Evolutionary conservation across 2,797 vertebrate species (phyloP).

Genomic region (Chelidonichthys spinosus): DNA sequence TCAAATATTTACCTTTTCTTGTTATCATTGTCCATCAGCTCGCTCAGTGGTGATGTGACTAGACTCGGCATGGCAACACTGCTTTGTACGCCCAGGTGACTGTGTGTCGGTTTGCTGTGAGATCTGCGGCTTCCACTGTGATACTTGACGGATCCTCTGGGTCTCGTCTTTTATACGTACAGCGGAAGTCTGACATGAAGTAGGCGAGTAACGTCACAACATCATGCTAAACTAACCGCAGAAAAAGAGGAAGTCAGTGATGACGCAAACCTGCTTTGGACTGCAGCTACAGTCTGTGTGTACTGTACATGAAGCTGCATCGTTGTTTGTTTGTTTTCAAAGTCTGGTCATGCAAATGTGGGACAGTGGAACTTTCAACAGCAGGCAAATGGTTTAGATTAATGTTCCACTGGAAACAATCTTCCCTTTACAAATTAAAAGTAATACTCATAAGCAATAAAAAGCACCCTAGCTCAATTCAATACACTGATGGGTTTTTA

Average conservation of each 20-base stretch:
- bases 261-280: conserved; percentile 69
- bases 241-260: conserved; percentile 81
- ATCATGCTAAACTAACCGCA: conserved; percentile 71
- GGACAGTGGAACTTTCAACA: conserved; percentile 68
- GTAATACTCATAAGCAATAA: not conserved
- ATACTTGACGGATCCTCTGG: conserved; percentile 17
- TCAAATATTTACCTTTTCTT: conserved; percentile 69
- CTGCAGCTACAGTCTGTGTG: conserved; percentile 20
- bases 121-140: conserved; percentile 18
- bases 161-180: conserved; percentile 37
- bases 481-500: not conserved
- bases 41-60: conserved; percentile 46
- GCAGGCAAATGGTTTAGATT: conserved; percentile 72
- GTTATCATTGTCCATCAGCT: conserved; percentile 73
- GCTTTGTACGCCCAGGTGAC: not conserved
- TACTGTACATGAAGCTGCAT: conserved; percentile 43
- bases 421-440: not conserved
- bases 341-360: conserved; percentile 80
- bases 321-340: conserved; percentile 45
- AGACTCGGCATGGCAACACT: conserved; percentile 70
- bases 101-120: conserved; percentile 5
- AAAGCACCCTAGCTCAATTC: not conserved
- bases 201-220: conserved; percentile 58
- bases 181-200: conserved; percentile 21
- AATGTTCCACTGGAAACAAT: conserved; percentile 19